Conservation (phyloP, 2,113 vertebrate genomes). For the Oryzias celebensis region DNA sequence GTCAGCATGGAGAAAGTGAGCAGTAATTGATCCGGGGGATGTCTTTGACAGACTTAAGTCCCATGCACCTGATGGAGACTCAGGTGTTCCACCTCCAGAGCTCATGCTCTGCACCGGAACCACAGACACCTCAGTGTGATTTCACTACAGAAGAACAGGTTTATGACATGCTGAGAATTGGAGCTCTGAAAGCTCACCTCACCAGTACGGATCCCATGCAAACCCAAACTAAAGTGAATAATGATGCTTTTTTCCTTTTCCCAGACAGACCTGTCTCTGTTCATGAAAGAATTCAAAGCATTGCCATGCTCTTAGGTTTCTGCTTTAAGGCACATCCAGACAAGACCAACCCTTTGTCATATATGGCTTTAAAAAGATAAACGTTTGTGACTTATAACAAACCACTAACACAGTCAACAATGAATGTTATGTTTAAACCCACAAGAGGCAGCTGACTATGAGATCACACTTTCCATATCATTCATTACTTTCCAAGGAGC, state of each 20-base stretch:
- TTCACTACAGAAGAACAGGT: no score
- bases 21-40: neutral
- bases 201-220: neutral
- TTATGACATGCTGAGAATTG: neutral
- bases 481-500: neutral
- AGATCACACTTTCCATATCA: constrained; percentile 1
- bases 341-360: constrained; percentile 34
- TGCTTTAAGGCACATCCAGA: constrained; percentile 18
- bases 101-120: constrained; percentile 57
- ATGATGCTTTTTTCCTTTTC: constrained; percentile 4
- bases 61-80: constrained; percentile 38
- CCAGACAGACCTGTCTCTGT: constrained; percentile 19
- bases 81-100: constrained; percentile 41
- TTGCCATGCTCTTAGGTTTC: constrained; percentile 32
- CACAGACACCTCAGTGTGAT: constrained; percentile 13
- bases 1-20: neutral
- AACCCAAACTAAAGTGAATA: neutral
- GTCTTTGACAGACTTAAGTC: constrained; percentile 24
- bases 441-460: constrained; percentile 33
- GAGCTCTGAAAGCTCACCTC: neutral
- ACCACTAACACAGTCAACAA: constrained; percentile 15
- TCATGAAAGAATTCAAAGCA: constrained; percentile 30
- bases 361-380: constrained; percentile 22
- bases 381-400: constrained; percentile 23
- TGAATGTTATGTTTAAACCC: constrained; percentile 8